These are phyloP conservation scores for Notechis scutatus DNA, from an alignment of 2,113 vertebrate genomes.

Conservation along the genomic window DNA sequence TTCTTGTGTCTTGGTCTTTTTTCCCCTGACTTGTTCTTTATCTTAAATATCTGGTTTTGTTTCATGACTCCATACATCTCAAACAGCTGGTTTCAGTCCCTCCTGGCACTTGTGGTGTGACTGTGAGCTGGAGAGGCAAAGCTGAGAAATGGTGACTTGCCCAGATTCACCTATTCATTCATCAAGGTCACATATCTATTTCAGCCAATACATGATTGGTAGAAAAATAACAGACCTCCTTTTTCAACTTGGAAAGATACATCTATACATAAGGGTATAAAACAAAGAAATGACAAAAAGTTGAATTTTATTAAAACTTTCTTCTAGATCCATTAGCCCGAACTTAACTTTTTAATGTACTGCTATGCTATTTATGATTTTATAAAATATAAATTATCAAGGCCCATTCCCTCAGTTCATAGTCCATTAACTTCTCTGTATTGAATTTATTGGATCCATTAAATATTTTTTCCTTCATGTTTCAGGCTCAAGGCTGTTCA, in stretches of 20 bases:
- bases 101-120: background rate
- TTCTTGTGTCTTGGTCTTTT: background rate
- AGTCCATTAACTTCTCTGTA: background rate
- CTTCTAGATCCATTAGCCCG: slow-evolving; percentile 38
- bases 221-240: background rate
- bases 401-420: slow-evolving; percentile 14
- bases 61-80: background rate
- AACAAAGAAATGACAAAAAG: slow-evolving; percentile 41
- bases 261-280: slow-evolving; percentile 16
- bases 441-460: background rate
- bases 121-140: background rate
- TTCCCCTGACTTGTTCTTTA: background rate
- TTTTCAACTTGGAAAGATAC: slow-evolving; percentile 18
- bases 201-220: background rate
- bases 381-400: slow-evolving; percentile 16
- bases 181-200: background rate
- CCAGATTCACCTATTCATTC: background rate
- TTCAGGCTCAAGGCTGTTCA: background rate
- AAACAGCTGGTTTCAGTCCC: background rate
- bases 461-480: fast-evolving
- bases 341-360: slow-evolving; percentile 41
- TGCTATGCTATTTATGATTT: background rate
- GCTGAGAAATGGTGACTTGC: background rate
- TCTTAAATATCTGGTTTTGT: background rate
- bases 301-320: slow-evolving; percentile 35